Evolutionary conservation across 2,888 invertebrate genomes (phyloP), one percentile per base, ranked within the genome.

Genomic region (Autographa gamma): DNA sequence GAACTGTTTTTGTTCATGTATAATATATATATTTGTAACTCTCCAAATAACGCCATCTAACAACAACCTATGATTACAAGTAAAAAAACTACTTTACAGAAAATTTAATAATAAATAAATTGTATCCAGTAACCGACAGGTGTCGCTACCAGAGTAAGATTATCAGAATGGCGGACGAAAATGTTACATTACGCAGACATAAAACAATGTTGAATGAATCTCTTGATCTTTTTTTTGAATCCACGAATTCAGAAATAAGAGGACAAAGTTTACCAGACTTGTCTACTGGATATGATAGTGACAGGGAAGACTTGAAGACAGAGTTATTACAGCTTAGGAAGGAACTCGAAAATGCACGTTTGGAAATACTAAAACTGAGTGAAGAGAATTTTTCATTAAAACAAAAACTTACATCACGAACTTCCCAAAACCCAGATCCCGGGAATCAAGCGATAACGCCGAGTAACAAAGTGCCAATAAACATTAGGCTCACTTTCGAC

Each of bases 221-320:
- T 3, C 7, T 43, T 31, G 59, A 65, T 11, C n/a, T 43, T 6
- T 65, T 59, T 8, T 65, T 65, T 41, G 65, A 43, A 59, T 65
- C 65, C 16, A 58, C 65, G 31, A 32, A 43, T 18, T 43, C 59
- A 9, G 59, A 48, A 59, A 31, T 59, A 19, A 43, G 59, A 56
- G 59, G 31, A 43, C 41, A 16, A 59, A 65, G 65, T 38, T 9
- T 65, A 38, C 65, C 65, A 14, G 65, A 65, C 58, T 32, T 59
- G 19, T 65, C 65, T 13, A 65, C 65, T 11, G 66, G 18, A 7
- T 66, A 66, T 16, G 60, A 66, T 7, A 65, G 64, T 58, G 64
- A 59, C 19, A 43, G 11, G 34, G 66, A 66, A 31, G 66, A 66
- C 19, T 48, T 66, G 14, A 66, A 60, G 16, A 13, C 32, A 66